Evolutionary conservation across 1,140 invertebrate species (phyloP), one percentile per base, ranked within the genome.

Genomic region (Babylonia areolata): DNA sequence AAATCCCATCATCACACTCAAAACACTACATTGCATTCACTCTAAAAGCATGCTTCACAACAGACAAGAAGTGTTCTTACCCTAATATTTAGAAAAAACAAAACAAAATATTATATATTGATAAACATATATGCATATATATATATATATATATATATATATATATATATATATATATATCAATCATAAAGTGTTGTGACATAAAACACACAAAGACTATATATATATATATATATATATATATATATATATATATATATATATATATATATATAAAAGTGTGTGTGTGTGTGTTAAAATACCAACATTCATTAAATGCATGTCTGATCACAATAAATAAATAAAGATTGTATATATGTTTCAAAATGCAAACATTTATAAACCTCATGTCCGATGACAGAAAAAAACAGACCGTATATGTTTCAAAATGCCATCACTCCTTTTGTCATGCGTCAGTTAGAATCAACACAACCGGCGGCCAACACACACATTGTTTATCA

Each of bases 11-110:
- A 64, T 64, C 58, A 64, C 9, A 23, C 58, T 17, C 58, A 20
- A 23, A 2, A 64, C 58, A n/a, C 58, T 64, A 64, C 15, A 64
- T 2, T 23, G 23, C 1, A 64, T 64, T 64, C 58, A 64, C 0
- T 64, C 58, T 64, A 64, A 64, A 23, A 64, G 58, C 58, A 64
- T 64, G 58, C 58, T 64, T 20, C 46, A 51, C 58, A 64, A 64
- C 58, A 64, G 28, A 23, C 46, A 51, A 51, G n/a, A n/a, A 51
- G 20, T 51, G 20, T 51, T 51, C 46, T 51, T 51, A n/a, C n/a
- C n/a, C n/a, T n/a, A n/a, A n/a, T n/a, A n/a, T n/a, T n/a, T n/a
- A n/a, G n/a, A n/a, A n/a, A n/a, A n/a, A n/a, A n/a, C n/a, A n/a
- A n/a, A n/a, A n/a, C n/a, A n/a, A n/a, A n/a, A n/a, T n/a, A n/a